Percentiles rank a stretch among this genome's conserved stretches.
These are phyloP conservation scores for Epinephelus fuscoguttatus DNA, from an alignment of 2,113 vertebrate genomes.

Conservation along the genomic window DNA sequence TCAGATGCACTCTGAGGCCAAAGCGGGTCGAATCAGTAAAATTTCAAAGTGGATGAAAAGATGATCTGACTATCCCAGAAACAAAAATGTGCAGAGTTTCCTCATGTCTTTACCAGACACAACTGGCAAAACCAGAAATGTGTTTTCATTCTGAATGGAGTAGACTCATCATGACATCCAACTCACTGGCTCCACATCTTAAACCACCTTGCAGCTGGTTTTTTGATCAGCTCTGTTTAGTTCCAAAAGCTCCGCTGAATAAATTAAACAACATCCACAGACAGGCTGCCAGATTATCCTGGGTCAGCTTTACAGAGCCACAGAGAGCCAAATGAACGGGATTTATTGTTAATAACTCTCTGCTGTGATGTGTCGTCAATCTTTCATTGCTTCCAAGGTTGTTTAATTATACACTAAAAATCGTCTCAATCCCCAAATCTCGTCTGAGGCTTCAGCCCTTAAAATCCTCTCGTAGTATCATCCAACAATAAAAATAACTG, in stretches of 20 bases:
- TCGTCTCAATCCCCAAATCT: background rate
- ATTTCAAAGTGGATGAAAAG: slow-evolving; percentile 22
- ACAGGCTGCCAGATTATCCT: slow-evolving; percentile 21
- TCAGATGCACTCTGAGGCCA: background rate
- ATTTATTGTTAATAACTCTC: slow-evolving; percentile 45
- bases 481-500: background rate
- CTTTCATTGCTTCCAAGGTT: slow-evolving; percentile 5
- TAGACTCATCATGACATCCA: background rate
- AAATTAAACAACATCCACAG: slow-evolving; percentile 14
- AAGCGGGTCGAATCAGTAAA: slow-evolving; percentile 11
- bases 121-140: background rate
- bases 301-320: slow-evolving; percentile 14
- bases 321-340: slow-evolving; percentile 16
- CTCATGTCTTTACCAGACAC: too few species aligned
- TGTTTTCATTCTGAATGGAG: background rate
- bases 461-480: background rate
- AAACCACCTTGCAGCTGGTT: background rate
- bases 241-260: slow-evolving; percentile 7
- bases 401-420: slow-evolving; percentile 14
- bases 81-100: background rate
- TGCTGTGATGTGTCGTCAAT: slow-evolving; percentile 15
- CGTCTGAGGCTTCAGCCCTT: background rate
- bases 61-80: background rate
- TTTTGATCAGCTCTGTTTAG: background rate
- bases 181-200: background rate